phyloP scores from a whole-genome alignment of 1,140 invertebrate genomes.

The Acromyrmex echinatior region DNA sequence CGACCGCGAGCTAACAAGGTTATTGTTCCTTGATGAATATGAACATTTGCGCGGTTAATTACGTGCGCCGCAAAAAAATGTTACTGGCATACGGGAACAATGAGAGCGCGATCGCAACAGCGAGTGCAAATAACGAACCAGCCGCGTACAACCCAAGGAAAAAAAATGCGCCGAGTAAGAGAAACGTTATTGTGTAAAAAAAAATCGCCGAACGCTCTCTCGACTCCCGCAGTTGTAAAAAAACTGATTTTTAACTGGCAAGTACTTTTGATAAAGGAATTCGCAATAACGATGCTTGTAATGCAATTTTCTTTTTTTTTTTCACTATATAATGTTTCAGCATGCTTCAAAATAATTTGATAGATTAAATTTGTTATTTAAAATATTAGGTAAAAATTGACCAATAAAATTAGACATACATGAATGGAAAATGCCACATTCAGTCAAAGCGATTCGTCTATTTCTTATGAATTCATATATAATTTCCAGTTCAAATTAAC shows the following conservation, averaged over 20 bases:
- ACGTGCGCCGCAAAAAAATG: slow-evolving; percentile 55
- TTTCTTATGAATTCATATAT: no score
- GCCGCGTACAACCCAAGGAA: slow-evolving; percentile 8
- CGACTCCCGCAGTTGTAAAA: slow-evolving; percentile 7
- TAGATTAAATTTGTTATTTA: not conserved
- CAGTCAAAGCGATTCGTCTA: no score
- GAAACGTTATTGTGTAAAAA: slow-evolving; percentile 43
- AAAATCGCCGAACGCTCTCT: slow-evolving; percentile 23
- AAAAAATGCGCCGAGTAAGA: not conserved
- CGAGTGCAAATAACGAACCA: slow-evolving; percentile 56
- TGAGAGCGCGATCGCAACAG: slow-evolving; percentile 52
- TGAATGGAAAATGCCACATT: no score
- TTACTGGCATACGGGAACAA: slow-evolving; percentile 45
- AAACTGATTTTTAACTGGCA: slow-evolving; percentile 1
- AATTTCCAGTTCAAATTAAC: no score
- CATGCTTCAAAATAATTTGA: not conserved
- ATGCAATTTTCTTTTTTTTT: not conserved
- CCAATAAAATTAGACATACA: no score
- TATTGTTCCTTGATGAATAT: slow-evolving; percentile 65
- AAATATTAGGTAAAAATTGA: no score
- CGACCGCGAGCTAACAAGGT: slow-evolving; percentile 59
- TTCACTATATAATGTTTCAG: not conserved
- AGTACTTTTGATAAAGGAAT: slow-evolving; percentile 5
- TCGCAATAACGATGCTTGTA: not conserved
- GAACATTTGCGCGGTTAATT: slow-evolving; percentile 64